These are phyloP conservation scores for Dinocampus coccinellae DNA, from an alignment of 2,888 invertebrate species.

Conservation along the genomic window DNA sequence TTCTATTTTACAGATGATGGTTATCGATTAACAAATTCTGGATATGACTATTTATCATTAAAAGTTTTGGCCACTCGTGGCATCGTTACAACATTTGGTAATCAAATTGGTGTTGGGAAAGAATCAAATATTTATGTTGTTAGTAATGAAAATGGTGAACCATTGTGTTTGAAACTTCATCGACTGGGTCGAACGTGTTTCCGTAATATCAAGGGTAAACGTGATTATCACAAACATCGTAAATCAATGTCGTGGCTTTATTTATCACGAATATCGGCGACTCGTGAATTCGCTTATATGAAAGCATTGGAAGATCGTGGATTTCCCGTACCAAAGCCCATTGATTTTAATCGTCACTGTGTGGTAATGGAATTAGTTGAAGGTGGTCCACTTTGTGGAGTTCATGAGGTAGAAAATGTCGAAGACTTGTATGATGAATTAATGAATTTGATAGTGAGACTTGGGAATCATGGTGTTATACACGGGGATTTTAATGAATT, in stretches of 20 bases:
- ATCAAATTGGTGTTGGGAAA: constrained; percentile 98
- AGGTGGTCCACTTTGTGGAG: constrained; percentile 82
- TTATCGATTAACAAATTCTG: constrained; percentile 93
- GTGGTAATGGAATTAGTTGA: constrained; percentile 94
- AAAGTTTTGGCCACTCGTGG: constrained; percentile 86
- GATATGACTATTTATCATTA: constrained; percentile 96
- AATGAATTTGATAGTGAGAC: constrained; percentile 90
- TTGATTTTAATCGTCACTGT: constrained; percentile 95
- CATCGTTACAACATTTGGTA: constrained; percentile 89
- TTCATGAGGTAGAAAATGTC: constrained; percentile 77
- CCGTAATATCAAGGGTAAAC: constrained; percentile 93
- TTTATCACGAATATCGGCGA: constrained; percentile 94
- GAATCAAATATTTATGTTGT: constrained; percentile 97
- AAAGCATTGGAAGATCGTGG: constrained; percentile 89
- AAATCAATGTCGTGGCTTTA: constrained; percentile 95
- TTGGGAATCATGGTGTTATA: constrained; percentile 96
- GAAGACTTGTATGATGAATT: constrained; percentile 90
- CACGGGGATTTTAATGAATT: constrained; percentile 99
- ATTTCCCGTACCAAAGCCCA: constrained; percentile 95
- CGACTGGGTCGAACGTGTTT: constrained; percentile 96
- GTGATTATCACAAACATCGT: constrained; percentile 96
- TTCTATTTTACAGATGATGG: constrained; percentile 84
- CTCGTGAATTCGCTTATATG: constrained; percentile 98
- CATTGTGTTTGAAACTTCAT: constrained; percentile 92
- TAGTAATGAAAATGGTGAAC: constrained; percentile 82